Percentiles rank a stretch among this genome's conserved stretches.
These are phyloP conservation scores for Biston stratarius DNA, from an alignment of 2,888 invertebrate species.

Conservation along the genomic window DNA sequence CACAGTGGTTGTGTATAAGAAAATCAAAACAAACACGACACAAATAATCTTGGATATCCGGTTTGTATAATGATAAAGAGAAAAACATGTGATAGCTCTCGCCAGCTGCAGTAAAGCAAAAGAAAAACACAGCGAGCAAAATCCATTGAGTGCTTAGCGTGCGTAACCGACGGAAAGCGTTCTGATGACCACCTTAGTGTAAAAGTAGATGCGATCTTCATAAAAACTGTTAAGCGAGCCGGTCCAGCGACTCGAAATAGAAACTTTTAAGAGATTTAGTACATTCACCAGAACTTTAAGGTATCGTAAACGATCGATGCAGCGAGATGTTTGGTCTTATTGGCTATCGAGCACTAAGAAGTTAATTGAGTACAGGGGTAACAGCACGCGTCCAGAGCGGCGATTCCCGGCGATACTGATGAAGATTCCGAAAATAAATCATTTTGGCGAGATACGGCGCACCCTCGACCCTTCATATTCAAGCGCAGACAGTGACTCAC, in stretches of 20 bases:
- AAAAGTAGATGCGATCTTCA: slow-evolving; percentile 58
- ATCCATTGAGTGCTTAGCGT: slow-evolving; percentile 53
- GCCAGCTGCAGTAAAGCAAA: slow-evolving; percentile 31
- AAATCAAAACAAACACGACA: slow-evolving; percentile 34
- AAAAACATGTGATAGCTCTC: slow-evolving; percentile 29
- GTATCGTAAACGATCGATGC: slow-evolving; percentile 65
- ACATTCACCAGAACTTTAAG: slow-evolving; percentile 58
- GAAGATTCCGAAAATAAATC: slow-evolving; percentile 58
- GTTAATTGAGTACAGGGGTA: slow-evolving; percentile 52
- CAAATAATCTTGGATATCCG: slow-evolving; percentile 32
- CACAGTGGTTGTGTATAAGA: slow-evolving; percentile 15
- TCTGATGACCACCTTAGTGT: slow-evolving; percentile 57
- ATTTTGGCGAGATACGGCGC: slow-evolving; percentile 42
- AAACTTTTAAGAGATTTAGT: slow-evolving; percentile 63
- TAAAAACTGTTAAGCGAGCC: slow-evolving; percentile 75
- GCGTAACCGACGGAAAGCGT: slow-evolving; percentile 65
- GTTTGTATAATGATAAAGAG: slow-evolving; percentile 28
- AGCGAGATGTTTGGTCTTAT: slow-evolving; percentile 61
- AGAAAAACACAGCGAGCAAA: slow-evolving; percentile 45
- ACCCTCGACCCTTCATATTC: slow-evolving; percentile 42
- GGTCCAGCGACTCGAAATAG: slow-evolving; percentile 73
- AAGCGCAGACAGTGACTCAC: slow-evolving; percentile 43
- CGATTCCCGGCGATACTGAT: slow-evolving; percentile 41
- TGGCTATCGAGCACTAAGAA: slow-evolving; percentile 67
- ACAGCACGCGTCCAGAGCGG: slow-evolving; percentile 39